Evolutionary conservation across 2,888 invertebrate genomes (phyloP).

Genomic region (Ichneumoninae sp.): DNA sequence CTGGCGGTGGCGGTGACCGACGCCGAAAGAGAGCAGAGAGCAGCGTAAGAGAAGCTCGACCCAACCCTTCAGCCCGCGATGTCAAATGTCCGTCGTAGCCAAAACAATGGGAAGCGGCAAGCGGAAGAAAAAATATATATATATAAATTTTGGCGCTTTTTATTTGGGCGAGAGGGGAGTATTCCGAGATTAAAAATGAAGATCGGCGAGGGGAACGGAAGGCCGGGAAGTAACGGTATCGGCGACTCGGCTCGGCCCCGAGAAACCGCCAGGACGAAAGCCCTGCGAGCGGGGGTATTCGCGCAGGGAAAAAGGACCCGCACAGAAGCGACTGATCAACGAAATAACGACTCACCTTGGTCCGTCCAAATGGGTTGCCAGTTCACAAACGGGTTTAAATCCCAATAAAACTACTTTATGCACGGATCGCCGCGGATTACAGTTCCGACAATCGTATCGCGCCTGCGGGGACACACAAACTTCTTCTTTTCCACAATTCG

Average conservation of each 20-base stretch:
- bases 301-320: constrained; percentile 84
- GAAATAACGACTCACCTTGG: constrained; percentile 89
- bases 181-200: neutral
- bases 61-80: constrained; percentile 60
- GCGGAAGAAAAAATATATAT: neutral
- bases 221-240: constrained; percentile 60
- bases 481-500: constrained; percentile 83
- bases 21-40: constrained; percentile 48
- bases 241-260: constrained; percentile 47
- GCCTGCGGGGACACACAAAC: constrained; percentile 69
- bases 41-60: constrained; percentile 41
- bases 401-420: constrained; percentile 82
- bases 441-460: constrained; percentile 73
- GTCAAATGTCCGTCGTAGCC: constrained; percentile 63
- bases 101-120: constrained; percentile 65
- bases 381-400: constrained; percentile 86
- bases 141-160: constrained; percentile 25
- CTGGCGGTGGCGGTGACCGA: constrained; percentile 54
- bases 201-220: neutral
- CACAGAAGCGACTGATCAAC: constrained; percentile 79
- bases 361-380: constrained; percentile 91
- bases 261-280: constrained; percentile 65
- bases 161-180: neutral
- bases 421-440: constrained; percentile 83
- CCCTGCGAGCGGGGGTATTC: constrained; percentile 31